Percentiles rank a stretch among this genome's conserved stretches.
Conservation (phyloP, 2,888 invertebrate genomes). For the Argyra leucocephala region DNA sequence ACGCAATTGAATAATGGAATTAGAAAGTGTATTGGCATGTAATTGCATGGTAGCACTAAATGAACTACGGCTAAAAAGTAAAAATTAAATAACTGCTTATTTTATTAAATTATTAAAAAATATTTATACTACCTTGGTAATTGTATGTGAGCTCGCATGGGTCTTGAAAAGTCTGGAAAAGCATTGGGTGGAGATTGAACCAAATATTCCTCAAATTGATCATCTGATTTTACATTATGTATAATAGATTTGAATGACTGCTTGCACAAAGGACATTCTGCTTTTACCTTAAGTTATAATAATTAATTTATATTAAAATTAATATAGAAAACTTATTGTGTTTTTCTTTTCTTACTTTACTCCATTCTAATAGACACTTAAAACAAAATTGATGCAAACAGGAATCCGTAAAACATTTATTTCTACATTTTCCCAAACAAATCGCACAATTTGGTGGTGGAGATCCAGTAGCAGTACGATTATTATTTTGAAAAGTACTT, state of each 20-base stretch:
- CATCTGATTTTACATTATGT: conserved; percentile 79
- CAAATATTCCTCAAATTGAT: conserved; percentile 79
- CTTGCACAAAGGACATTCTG: conserved; percentile 90
- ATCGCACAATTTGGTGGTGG: conserved; percentile 88
- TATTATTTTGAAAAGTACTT: conserved; percentile 45
- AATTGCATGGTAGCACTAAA: conserved; percentile 12
- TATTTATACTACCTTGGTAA: background rate
- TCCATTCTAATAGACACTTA: conserved; percentile 86
- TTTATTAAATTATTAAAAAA: too few species aligned
- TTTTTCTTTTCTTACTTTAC: conserved; percentile 53
- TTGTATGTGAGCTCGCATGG: background rate
- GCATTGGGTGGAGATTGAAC: conserved; percentile 37
- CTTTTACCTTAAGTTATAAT: conserved; percentile 59
- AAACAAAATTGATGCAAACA: conserved; percentile 94
- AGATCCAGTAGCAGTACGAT: conserved; percentile 48
- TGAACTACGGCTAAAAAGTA: conserved; percentile 13
- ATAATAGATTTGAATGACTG: conserved; percentile 84
- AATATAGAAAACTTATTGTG: background rate
- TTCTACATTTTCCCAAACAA: conserved; percentile 74
- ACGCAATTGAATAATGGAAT: background rate
- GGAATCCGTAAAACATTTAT: conserved; percentile 84
- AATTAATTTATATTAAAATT: background rate
- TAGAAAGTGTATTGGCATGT: background rate
- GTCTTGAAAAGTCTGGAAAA: conserved; percentile 17
- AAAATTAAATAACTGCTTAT: too few species aligned